A percentile compares a stretch with the other conserved stretches of the same genome.
These are phyloP conservation scores for Lepidotrigona ventralis DNA, from an alignment of 1,140 invertebrate genomes.

Conservation along the genomic window DNA sequence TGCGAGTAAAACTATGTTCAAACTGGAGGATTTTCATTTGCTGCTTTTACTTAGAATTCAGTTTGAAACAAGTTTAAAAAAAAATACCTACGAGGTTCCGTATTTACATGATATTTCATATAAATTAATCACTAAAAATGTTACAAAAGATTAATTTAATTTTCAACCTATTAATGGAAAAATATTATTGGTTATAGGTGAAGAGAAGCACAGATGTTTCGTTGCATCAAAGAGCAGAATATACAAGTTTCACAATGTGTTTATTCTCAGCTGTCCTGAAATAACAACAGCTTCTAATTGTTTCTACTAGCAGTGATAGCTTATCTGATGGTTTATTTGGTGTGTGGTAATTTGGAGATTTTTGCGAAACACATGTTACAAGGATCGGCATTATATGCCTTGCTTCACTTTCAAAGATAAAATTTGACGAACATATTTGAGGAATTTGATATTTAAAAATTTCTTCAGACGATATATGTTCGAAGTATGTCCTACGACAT, in stretches of 20 bases:
- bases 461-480: background rate
- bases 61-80: background rate
- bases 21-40: background rate
- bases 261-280: constrained; percentile 43
- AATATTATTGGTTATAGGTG: background rate
- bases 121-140: background rate
- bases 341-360: constrained; percentile 1
- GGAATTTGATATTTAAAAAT: background rate
- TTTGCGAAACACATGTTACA: constrained; percentile 19
- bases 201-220: constrained; percentile 8
- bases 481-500: background rate
- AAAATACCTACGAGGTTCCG: background rate
- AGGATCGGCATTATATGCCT: background rate
- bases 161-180: background rate
- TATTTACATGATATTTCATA: too few species aligned
- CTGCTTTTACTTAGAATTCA: background rate
- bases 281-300: constrained; percentile 36
- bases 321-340: constrained; percentile 49
- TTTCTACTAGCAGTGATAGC: background rate
- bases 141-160: background rate
- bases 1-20: background rate
- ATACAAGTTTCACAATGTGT: constrained; percentile 19
- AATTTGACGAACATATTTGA: background rate
- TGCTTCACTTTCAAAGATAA: background rate
- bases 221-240: constrained; percentile 9